Percentiles rank a stretch among this genome's conserved stretches.
phyloP scores from a whole-genome alignment of 1,140 invertebrate species.

The Triops longicaudatus region DNA sequence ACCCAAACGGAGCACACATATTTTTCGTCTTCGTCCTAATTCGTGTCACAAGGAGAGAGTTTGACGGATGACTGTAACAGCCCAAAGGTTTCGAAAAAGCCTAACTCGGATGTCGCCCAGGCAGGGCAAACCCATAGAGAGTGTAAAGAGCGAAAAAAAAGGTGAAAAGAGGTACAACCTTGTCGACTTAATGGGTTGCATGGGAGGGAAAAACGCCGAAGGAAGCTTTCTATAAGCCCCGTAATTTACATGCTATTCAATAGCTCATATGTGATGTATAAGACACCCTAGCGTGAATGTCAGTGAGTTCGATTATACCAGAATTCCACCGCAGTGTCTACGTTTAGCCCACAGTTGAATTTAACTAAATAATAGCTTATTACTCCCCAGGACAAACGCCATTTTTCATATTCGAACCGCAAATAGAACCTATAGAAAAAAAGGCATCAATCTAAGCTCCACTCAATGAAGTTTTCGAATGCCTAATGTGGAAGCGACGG shows the following conservation, averaged over 20 bases:
- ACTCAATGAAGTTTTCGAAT: too few species aligned
- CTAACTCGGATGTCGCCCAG: not conserved
- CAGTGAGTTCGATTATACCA: not conserved
- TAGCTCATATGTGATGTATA: conserved; percentile 6
- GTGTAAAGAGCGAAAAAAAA: not conserved
- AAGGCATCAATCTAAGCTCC: too few species aligned
- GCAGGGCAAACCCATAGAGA: not conserved
- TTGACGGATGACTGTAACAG: not conserved
- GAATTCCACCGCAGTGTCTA: not conserved
- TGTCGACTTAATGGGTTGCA: conserved; percentile 7
- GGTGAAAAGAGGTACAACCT: not conserved
- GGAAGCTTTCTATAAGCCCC: not conserved
- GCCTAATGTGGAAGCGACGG: too few species aligned
- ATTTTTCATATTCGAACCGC: too few species aligned
- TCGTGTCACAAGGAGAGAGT: not conserved
- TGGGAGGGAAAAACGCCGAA: not conserved
- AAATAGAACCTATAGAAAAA: too few species aligned
- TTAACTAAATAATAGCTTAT: not conserved
- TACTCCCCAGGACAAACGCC: not conserved
- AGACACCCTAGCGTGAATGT: conserved; percentile 1
- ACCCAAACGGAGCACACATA: not conserved
- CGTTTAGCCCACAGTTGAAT: not conserved
- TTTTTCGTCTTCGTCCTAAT: not conserved
- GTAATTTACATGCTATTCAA: conserved; percentile 12
- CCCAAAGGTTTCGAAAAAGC: not conserved